Base-by-base conservation (phyloP, 2,888 invertebrate species). In the Augiades crinisus region DNA sequence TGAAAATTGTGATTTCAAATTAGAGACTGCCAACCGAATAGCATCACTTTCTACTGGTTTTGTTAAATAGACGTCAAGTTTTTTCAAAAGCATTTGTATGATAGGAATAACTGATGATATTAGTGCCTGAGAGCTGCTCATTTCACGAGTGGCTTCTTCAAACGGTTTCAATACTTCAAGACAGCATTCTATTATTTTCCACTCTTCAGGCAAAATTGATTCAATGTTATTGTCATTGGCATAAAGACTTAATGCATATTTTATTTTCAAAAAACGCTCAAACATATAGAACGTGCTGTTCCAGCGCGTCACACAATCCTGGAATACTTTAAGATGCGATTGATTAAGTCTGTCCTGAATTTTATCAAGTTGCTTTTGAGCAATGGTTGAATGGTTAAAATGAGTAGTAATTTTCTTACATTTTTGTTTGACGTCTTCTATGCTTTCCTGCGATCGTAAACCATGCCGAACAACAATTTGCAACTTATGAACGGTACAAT, bases 331-430 rank as follows among this genome's bases (percentile, higher is more conserved):
- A 10, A 63, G 56, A 34, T 57, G 58, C 0, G 57, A 59, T 60
- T 62, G 62, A 50, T 62, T 62, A 1, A 63, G 59, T 41, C 59
- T 56, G 43, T 65, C 58, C 51, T 63, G 60, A 50, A 62, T 60
- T 59, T 34, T 40, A 50, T 53, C 14, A 30, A 63, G 61, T 57
- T 68, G 57, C 41, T 61, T 61, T 38, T 63, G 67, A 16, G 71
- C 66, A 17, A 69, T 63, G 5, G 57, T 63, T n/a, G 64, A 67
- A 33, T 64, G 58, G 31, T 62, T 62, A 36, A 68, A 68, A 60
- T 65, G 62, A 5, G 44, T 58, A 3, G 62, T 34, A 44, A 63
- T 60, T 56, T 53, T 65, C 12, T 61, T 62, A 54, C 62, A 63
- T 62, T 64, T 66, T 60, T 58, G 57, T 55, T 56, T 60, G 14